Evolutionary conservation across 2,797 vertebrate species (phyloP).

Genomic region (Numenius phaeopus): DNA sequence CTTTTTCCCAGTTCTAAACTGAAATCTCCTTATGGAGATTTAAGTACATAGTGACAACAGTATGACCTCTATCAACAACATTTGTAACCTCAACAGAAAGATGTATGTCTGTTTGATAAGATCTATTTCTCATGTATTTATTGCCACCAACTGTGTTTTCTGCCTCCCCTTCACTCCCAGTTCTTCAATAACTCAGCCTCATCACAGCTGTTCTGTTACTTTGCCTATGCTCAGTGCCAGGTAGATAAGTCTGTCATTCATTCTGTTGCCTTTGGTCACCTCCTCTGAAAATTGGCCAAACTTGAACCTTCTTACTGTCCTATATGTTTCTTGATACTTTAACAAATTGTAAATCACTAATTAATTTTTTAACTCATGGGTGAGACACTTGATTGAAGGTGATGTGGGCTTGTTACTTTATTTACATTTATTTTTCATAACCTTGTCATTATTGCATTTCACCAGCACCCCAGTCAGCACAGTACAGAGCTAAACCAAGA

Average conservation of each 20-base stretch:
- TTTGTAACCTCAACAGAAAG: not conserved
- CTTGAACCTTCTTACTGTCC: not conserved
- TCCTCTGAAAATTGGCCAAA: not conserved
- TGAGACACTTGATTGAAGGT: not conserved
- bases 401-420: not conserved
- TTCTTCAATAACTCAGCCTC: not conserved
- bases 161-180: not conserved
- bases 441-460: not conserved
- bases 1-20: not conserved
- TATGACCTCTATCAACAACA: not conserved
- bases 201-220: not conserved
- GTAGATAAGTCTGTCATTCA: not conserved
- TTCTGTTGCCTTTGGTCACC: not conserved
- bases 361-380: not conserved
- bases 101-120: not conserved
- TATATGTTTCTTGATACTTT: not conserved
- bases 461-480: not conserved
- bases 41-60: not conserved
- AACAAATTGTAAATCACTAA: not conserved
- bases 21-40: not conserved
- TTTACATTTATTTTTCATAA: not conserved
- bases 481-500: not conserved
- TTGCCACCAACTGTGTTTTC: not conserved
- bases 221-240: not conserved
- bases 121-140: not conserved